Percentiles rank a stretch among this genome's conserved stretches.
Evolutionary conservation across 2,113 vertebrate species (phyloP).

Genomic region (Campylorhamphus procurvoides): DNA sequence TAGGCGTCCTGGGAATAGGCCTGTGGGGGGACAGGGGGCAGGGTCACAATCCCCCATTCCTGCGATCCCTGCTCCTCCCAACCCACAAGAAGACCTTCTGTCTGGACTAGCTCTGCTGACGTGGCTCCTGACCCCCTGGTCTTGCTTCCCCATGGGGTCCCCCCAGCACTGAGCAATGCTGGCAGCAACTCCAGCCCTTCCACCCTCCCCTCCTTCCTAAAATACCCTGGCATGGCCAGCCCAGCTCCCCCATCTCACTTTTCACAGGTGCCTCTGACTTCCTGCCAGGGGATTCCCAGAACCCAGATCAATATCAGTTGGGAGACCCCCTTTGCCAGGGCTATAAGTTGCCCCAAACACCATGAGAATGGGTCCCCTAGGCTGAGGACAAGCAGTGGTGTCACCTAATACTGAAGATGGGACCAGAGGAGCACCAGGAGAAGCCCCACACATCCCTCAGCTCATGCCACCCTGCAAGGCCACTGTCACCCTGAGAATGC

Average conservation of each 20-base stretch:
- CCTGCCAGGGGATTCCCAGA: accelerated
- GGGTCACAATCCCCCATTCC: not conserved
- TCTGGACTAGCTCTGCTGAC: not conserved
- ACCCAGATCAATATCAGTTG: accelerated
- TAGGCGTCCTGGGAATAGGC: constrained; percentile 94
- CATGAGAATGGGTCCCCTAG: accelerated
- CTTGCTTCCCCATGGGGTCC: not conserved
- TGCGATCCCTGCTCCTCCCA: not conserved
- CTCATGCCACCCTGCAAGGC: not conserved
- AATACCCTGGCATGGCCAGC: not conserved
- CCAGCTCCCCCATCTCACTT: not conserved
- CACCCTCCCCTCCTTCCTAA: not conserved
- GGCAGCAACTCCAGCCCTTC: not conserved
- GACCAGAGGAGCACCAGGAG: accelerated
- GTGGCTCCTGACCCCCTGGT: accelerated
- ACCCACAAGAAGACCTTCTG: accelerated
- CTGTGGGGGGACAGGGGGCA: constrained; percentile 46
- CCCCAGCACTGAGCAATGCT: accelerated
- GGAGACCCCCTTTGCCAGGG: not conserved
- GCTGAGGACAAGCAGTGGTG: not conserved
- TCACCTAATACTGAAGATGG: accelerated
- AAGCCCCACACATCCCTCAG: accelerated
- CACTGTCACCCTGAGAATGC: not conserved
- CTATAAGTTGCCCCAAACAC: not conserved
- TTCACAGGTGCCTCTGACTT: not conserved